phyloP scores from a whole-genome alignment of 2,888 invertebrate genomes.

The Dicyrtoma fusca region DNA sequence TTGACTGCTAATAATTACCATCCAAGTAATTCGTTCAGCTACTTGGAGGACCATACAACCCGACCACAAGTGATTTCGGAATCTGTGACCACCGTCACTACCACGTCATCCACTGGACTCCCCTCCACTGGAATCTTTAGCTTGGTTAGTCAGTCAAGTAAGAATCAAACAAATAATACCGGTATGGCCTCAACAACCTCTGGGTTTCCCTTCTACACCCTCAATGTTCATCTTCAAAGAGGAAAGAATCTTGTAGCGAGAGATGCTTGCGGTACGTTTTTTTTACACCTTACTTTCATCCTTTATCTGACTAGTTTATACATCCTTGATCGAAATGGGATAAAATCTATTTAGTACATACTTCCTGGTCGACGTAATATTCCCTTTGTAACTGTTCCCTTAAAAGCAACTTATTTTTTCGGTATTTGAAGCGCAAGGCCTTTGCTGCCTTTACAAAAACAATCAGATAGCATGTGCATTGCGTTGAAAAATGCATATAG shows the following conservation, averaged over 20 bases:
- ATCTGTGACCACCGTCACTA: background rate
- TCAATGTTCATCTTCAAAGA: conserved; percentile 83
- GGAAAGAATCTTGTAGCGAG: conserved; percentile 88
- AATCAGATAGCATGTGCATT: too few relatives aligned
- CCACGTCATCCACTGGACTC: background rate
- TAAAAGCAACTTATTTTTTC: too few relatives aligned
- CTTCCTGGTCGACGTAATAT: too few relatives aligned
- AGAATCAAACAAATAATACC: conserved; percentile 7
- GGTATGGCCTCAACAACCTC: conserved; percentile 34
- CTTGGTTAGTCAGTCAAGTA: background rate
- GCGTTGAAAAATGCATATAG: too few relatives aligned
- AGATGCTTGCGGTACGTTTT: conserved; percentile 86
- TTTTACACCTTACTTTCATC: background rate
- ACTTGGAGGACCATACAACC: conserved; percentile 25
- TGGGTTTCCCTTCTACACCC: conserved; percentile 80
- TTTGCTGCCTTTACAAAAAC: too few relatives aligned
- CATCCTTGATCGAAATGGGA: too few relatives aligned
- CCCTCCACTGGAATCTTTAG: conserved; percentile 18
- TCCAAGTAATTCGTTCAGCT: conserved; percentile 28
- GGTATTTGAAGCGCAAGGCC: too few relatives aligned
- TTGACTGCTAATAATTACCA: conserved; percentile 24
- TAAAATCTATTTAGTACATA: too few relatives aligned
- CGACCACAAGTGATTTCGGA: background rate
- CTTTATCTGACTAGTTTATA: background rate
- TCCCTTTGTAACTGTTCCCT: too few relatives aligned